Evolutionary conservation across 2,797 vertebrate genomes (phyloP).

Genomic region (Bradypus variegatus): DNA sequence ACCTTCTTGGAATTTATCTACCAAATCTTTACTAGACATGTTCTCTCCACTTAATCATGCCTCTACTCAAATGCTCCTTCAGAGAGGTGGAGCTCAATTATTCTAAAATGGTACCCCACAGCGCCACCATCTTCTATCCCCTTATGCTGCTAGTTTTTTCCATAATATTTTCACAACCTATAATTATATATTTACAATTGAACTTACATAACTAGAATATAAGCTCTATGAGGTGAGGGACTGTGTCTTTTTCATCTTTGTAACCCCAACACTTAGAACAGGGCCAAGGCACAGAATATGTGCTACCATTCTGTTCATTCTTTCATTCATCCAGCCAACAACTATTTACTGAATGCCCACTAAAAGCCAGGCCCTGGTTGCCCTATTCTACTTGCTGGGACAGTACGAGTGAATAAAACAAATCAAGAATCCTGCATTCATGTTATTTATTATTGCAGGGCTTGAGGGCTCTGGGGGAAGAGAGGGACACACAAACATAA

Average conservation of each 20-base stretch:
- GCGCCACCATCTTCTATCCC: neutral
- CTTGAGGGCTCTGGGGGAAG: neutral
- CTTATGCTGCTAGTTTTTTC: neutral
- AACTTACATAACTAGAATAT: conserved; percentile 16
- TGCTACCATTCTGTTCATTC: neutral
- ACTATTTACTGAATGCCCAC: neutral
- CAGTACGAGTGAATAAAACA: neutral
- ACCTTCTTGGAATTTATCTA: neutral
- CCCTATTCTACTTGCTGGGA: neutral
- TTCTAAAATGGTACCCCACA: neutral
- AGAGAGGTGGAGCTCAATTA: neutral
- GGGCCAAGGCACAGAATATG: neutral
- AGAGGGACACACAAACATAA: neutral
- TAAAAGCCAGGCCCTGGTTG: neutral
- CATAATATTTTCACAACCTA: neutral
- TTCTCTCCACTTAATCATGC: neutral
- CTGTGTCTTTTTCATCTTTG: conserved; percentile 4
- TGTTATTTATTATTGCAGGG: neutral
- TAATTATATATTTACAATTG: conserved; percentile 18
- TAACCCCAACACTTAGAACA: neutral
- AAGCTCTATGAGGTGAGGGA: neutral
- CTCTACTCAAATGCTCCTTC: neutral
- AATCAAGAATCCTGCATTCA: conserved; percentile 9
- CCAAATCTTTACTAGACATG: neutral
- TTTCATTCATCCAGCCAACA: neutral